These are phyloP conservation scores for Chalcis sispes DNA, from an alignment of 2,888 invertebrate genomes.

Conservation along the genomic window DNA sequence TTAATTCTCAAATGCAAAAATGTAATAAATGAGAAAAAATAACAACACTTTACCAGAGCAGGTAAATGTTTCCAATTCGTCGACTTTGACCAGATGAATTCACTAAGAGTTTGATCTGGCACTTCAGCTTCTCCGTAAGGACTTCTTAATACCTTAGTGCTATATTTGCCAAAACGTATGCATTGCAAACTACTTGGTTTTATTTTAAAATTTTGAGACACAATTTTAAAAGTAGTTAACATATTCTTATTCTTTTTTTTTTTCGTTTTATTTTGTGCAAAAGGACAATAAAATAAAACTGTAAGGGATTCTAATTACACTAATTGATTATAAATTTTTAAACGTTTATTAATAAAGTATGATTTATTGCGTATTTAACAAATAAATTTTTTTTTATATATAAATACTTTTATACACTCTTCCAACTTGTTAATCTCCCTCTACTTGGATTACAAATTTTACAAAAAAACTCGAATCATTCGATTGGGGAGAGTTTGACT, in stretches of 20 bases:
- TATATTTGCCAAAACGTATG: conserved; percentile 48
- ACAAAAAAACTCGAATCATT: neutral
- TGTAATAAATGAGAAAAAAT: neutral
- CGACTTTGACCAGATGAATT: conserved; percentile 79
- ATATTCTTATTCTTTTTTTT: too few species aligned
- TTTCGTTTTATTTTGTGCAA: conserved; percentile 30
- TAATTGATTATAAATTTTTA: too few species aligned
- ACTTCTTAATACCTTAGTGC: conserved; percentile 74
- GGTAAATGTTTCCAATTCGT: conserved; percentile 80
- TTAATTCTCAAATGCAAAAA: too few species aligned
- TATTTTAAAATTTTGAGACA: conserved; percentile 30
- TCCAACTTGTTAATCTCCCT: neutral
- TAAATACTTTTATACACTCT: conserved; percentile 17
- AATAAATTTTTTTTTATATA: conserved; percentile 12
- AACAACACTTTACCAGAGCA: conserved; percentile 79
- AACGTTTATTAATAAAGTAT: conserved; percentile 6
- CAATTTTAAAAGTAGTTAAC: conserved; percentile 38
- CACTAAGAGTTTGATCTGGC: conserved; percentile 79
- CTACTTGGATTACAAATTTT: neutral
- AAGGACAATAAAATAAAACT: neutral
- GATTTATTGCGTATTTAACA: conserved; percentile 27
- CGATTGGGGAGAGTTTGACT: neutral
- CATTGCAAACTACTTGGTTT: conserved; percentile 22
- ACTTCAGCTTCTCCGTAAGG: conserved; percentile 79
- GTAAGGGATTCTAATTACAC: conserved; percentile 2